A percentile compares a stretch with the other conserved stretches of the same genome.
These are phyloP conservation scores for Argya squamiceps DNA, from an alignment of 2,797 vertebrate genomes.

Conservation along the genomic window DNA sequence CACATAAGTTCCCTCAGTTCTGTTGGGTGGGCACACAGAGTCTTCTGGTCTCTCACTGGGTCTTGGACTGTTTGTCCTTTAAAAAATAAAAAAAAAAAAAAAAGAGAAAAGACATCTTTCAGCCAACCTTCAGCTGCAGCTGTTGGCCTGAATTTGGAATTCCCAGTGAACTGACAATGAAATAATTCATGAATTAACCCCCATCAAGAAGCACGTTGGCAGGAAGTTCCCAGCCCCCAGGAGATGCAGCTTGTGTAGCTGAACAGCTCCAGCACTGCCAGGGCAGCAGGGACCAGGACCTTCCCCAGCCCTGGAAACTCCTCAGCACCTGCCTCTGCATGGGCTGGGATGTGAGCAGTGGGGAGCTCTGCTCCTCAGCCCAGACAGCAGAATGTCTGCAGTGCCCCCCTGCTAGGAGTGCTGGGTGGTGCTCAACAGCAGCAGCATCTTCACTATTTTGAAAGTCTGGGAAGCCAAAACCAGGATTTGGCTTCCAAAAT, in stretches of 20 bases:
- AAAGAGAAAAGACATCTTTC: not conserved
- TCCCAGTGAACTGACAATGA: not conserved
- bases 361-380: not conserved
- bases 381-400: not conserved
- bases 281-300: not conserved
- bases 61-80: not conserved
- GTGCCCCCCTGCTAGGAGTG: not conserved
- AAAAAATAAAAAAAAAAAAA: not conserved
- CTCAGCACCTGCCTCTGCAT: not conserved
- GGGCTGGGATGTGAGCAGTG: not conserved
- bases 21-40: not conserved
- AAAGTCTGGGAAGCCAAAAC: not conserved
- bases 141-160: not conserved
- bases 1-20: not conserved
- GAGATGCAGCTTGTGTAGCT: not conserved
- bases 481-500: not conserved
- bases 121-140: not conserved
- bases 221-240: not conserved
- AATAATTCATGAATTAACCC: not conserved
- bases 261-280: not conserved
- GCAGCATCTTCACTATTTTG: not conserved
- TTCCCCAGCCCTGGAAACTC: not conserved
- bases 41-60: not conserved
- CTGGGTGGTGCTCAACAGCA: not conserved
- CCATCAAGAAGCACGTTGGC: not conserved